phyloP scores from a whole-genome alignment of 2,113 vertebrate species.

The Zapus hudsonius region DNA sequence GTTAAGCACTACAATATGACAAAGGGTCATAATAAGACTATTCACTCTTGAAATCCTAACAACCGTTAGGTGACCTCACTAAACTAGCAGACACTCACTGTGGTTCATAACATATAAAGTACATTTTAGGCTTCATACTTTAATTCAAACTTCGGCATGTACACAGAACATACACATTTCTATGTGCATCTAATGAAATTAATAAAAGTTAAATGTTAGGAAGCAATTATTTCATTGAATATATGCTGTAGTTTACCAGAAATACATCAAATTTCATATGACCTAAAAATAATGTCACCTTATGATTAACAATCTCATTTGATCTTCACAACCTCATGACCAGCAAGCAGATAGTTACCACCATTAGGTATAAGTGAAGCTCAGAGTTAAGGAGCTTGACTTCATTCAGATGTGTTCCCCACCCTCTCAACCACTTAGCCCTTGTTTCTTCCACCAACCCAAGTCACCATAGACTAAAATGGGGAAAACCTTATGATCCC shows the following conservation, averaged over 20 bases:
- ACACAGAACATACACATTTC: neutral
- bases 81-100: constrained; percentile 2
- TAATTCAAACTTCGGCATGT: constrained; percentile 29
- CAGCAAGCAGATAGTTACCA: constrained; percentile 8
- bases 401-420: constrained; percentile 14
- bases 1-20: constrained; percentile 52
- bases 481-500: constrained; percentile 1
- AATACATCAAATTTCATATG: constrained; percentile 29
- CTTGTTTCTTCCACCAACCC: constrained; percentile 23
- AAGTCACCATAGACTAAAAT: neutral
- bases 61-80: neutral
- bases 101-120: neutral
- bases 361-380: neutral
- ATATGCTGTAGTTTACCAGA: constrained; percentile 18
- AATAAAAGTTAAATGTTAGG: constrained; percentile 51
- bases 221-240: constrained; percentile 45
- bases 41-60: neutral
- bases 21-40: constrained; percentile 44
- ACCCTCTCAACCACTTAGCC: neutral
- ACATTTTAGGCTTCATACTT: constrained; percentile 13
- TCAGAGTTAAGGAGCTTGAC: constrained; percentile 7
- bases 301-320: constrained; percentile 25
- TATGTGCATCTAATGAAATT: constrained; percentile 2
- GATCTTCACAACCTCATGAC: neutral
- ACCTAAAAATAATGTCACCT: constrained; percentile 31